These are phyloP conservation scores for Urosaurus nigricauda DNA, from an alignment of 2,797 vertebrate genomes.

Conservation along the genomic window DNA sequence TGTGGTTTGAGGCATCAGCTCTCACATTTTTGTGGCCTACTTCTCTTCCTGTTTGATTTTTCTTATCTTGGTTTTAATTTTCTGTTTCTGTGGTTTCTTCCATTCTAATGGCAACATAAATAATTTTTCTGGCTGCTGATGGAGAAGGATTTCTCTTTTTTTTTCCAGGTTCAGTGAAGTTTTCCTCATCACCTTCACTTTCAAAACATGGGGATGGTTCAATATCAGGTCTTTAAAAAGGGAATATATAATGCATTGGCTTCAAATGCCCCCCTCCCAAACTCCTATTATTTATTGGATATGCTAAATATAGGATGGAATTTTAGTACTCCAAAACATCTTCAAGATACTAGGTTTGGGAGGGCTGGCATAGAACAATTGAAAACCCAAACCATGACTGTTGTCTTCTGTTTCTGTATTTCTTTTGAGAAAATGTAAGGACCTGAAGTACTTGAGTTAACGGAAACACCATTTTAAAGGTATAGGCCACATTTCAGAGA, in stretches of 20 bases:
- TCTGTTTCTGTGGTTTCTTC: neutral
- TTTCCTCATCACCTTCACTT: neutral
- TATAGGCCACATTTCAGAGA: neutral
- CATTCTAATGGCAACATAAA: neutral
- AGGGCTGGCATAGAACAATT: neutral
- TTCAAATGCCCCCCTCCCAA: too few relatives aligned
- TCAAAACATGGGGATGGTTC: neutral
- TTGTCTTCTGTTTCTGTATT: neutral
- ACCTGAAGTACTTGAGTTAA: neutral
- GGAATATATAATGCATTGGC: too few relatives aligned
- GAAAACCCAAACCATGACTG: neutral
- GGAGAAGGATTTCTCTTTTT: neutral
- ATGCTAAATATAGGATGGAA: too few relatives aligned
- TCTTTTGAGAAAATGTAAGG: neutral
- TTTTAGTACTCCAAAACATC: too few relatives aligned
- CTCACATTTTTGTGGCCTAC: constrained; percentile 12
- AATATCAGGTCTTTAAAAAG: too few relatives aligned
- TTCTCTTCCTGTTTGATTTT: constrained; percentile 28
- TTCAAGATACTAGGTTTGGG: too few relatives aligned
- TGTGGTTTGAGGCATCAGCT: neutral
- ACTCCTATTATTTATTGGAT: too few relatives aligned
- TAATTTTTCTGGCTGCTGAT: neutral
- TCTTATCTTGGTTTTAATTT: constrained; percentile 34
- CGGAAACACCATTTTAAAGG: neutral
- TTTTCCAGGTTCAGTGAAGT: neutral